Evolutionary conservation across 2,888 invertebrate species (phyloP).

Genomic region (Cephonodes hylas): DNA sequence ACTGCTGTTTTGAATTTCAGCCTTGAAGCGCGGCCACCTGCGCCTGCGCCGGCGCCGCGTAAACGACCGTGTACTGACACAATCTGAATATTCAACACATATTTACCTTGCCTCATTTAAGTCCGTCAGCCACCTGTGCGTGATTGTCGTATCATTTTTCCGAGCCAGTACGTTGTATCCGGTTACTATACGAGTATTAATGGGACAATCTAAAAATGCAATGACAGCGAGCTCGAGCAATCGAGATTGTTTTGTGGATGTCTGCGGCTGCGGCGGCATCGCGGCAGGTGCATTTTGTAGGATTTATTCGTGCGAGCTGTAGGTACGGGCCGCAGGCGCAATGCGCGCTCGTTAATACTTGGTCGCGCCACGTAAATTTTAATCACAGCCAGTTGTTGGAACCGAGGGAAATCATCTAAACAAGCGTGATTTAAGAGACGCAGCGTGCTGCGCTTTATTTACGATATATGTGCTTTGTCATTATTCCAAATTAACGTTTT

Average conservation of each 20-base stretch:
- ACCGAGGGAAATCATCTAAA: slow-evolving; percentile 72
- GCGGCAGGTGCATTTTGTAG: slow-evolving; percentile 75
- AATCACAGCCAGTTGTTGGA: slow-evolving; percentile 78
- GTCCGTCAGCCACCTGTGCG: slow-evolving; percentile 72
- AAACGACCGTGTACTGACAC: slow-evolving; percentile 79
- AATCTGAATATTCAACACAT: slow-evolving; percentile 80
- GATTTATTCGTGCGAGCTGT: slow-evolving; percentile 74
- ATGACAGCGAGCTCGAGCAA: slow-evolving; percentile 24
- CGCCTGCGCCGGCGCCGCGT: slow-evolving; percentile 84
- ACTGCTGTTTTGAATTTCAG: slow-evolving; percentile 81
- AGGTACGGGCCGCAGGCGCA: slow-evolving; percentile 63
- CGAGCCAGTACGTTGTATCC: background rate
- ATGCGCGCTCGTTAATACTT: slow-evolving; percentile 77
- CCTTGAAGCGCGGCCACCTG: slow-evolving; percentile 81
- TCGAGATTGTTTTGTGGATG: slow-evolving; percentile 23
- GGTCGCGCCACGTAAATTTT: slow-evolving; percentile 79
- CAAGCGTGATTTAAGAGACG: slow-evolving; percentile 74
- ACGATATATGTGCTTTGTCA: slow-evolving; percentile 24
- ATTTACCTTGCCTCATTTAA: slow-evolving; percentile 71
- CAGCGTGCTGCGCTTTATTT: slow-evolving; percentile 56
- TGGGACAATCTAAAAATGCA: slow-evolving; percentile 33
- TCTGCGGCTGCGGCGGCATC: slow-evolving; percentile 21
- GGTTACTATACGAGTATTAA: slow-evolving; percentile 2
- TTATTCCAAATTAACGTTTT: slow-evolving; percentile 1
- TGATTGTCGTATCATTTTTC: slow-evolving; percentile 54